Evolutionary conservation across 2,888 invertebrate genomes (phyloP).

Genomic region (Minunthozetes semirufus): DNA sequence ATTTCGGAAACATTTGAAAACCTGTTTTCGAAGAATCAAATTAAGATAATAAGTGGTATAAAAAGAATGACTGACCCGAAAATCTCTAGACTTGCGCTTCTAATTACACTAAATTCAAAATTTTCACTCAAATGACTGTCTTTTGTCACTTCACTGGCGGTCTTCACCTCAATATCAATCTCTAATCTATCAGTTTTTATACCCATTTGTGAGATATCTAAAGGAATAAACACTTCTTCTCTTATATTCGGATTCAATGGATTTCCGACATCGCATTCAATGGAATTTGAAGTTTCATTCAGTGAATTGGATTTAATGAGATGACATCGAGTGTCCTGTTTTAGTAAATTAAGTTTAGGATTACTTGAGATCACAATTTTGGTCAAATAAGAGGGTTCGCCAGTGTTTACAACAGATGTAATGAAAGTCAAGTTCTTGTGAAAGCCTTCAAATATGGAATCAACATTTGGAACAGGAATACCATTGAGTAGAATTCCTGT

Average conservation of each 20-base stretch:
- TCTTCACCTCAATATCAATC: not conserved
- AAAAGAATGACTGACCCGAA: not conserved
- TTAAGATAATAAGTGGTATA: not conserved
- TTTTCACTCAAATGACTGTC: not conserved
- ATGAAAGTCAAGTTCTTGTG: not conserved
- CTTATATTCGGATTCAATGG: not conserved
- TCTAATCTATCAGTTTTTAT: not conserved
- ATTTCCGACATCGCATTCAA: conserved; percentile 9
- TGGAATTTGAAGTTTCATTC: not conserved
- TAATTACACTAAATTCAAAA: not conserved
- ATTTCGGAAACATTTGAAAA: not conserved
- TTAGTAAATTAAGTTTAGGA: not conserved
- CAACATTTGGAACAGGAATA: not conserved
- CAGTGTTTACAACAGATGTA: not conserved
- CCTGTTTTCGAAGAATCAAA: not conserved
- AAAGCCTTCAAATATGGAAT: not conserved
- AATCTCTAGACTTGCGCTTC: not conserved
- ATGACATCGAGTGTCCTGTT: not conserved
- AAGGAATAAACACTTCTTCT: not conserved
- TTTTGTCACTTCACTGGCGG: not conserved
- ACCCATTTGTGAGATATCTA: not conserved
- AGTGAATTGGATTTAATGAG: not conserved
- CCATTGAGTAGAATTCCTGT: not conserved
- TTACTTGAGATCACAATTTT: not conserved
- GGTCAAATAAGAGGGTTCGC: conserved; percentile 4